phyloP scores from a whole-genome alignment of 1,140 invertebrate species.

The Caerostris darwini region DNA sequence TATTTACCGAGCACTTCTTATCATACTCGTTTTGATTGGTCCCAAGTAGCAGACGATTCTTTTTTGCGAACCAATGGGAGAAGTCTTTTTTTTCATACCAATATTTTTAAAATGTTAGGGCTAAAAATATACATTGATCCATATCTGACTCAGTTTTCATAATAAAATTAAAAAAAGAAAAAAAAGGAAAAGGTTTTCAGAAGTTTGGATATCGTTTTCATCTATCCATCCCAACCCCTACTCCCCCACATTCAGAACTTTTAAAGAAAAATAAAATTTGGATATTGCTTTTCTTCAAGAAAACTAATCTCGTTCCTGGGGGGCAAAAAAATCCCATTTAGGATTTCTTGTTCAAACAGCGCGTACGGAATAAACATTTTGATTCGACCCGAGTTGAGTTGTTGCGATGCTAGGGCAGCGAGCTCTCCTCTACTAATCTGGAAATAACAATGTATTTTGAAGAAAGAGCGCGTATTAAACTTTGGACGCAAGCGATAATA shows the following conservation, averaged over 20 bases:
- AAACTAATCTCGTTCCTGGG: conserved; percentile 4
- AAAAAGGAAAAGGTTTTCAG: too few relatives aligned
- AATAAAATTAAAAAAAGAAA: too few relatives aligned
- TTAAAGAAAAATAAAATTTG: not conserved
- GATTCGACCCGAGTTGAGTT: not conserved
- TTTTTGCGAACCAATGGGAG: not conserved
- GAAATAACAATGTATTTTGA: conserved; percentile 14
- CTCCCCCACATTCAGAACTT: not conserved
- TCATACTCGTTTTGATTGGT: not conserved
- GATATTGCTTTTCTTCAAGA: not conserved
- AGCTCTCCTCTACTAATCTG: not conserved
- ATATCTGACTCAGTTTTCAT: not conserved
- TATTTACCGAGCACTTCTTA: not conserved
- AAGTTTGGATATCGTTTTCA: too few relatives aligned
- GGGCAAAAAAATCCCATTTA: not conserved
- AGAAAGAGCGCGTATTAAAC: not conserved
- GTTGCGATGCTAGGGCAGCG: not conserved
- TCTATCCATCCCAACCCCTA: too few relatives aligned
- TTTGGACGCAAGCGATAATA: not conserved
- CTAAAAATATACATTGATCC: not conserved
- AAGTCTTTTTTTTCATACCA: not conserved
- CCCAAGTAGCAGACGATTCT: not conserved
- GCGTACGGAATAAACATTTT: not conserved
- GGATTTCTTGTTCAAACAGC: not conserved
- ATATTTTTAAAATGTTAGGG: not conserved